phyloP scores from a whole-genome alignment of 2,888 invertebrate species.

The Spicauda simplicius region DNA sequence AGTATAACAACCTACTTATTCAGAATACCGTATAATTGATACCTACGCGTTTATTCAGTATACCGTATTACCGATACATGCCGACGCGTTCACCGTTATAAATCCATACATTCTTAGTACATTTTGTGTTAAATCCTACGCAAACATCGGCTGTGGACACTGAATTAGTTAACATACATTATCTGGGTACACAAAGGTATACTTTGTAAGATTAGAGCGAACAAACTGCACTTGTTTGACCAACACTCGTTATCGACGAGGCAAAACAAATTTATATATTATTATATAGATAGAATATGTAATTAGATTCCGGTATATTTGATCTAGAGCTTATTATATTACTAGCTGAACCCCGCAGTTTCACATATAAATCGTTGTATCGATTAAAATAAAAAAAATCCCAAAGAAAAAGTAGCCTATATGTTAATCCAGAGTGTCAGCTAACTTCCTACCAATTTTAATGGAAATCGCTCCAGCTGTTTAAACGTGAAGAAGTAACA shows the following conservation, averaged over 20 bases:
- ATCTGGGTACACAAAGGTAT: conserved; percentile 10
- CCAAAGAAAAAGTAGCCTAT: too few species aligned
- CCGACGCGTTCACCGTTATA: conserved; percentile 17
- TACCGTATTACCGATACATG: neutral
- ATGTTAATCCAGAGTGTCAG: too few species aligned
- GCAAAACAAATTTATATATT: neutral
- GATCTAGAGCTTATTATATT: too few species aligned
- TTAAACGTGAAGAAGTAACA: too few species aligned
- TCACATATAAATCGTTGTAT: too few species aligned
- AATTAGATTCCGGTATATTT: too few species aligned
- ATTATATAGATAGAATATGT: too few species aligned
- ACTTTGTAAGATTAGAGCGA: conserved; percentile 32
- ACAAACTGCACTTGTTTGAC: conserved; percentile 26
- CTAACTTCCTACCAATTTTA: too few species aligned
- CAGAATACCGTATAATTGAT: conserved; percentile 5
- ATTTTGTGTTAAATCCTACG: conserved; percentile 23
- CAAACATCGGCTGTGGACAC: conserved; percentile 19
- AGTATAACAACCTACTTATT: neutral
- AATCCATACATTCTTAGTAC: conserved; percentile 6
- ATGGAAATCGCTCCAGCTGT: too few species aligned
- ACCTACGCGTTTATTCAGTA: too few species aligned
- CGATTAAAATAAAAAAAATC: too few species aligned
- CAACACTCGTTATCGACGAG: conserved; percentile 21
- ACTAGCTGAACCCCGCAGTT: too few species aligned
- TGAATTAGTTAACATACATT: conserved; percentile 17